phyloP scores from a whole-genome alignment of 2,888 invertebrate species.

The Cabera pusaria region DNA sequence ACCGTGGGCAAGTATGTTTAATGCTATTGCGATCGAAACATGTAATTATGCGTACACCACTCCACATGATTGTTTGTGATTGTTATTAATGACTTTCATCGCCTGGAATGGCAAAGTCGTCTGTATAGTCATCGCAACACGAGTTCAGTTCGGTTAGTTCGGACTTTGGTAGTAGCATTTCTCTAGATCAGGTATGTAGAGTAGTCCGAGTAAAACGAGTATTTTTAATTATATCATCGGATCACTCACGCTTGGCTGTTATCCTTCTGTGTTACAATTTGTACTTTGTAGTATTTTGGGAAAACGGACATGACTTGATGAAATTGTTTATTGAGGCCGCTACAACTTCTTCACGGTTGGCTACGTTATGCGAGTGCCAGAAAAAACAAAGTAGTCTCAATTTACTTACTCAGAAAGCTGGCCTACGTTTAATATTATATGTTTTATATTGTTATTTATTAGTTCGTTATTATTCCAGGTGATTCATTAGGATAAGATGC shows the following conservation, averaged over 20 bases:
- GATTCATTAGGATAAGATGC: constrained; percentile 20
- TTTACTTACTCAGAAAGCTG: constrained; percentile 38
- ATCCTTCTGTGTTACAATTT: constrained; percentile 25
- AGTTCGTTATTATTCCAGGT: constrained; percentile 7
- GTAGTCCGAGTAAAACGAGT: constrained; percentile 11
- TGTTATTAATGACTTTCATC: constrained; percentile 73
- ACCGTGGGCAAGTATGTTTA: constrained; percentile 48
- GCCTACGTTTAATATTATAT: too few relatives aligned
- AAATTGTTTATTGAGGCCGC: constrained; percentile 53
- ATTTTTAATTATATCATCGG: constrained; percentile 23
- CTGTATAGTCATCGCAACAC: constrained; percentile 36
- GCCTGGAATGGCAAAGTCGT: constrained; percentile 73
- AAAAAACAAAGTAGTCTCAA: constrained; percentile 43
- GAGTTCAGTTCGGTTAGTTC: constrained; percentile 52
- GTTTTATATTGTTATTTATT: constrained; percentile 8
- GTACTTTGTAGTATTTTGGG: constrained; percentile 24
- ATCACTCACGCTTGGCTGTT: constrained; percentile 16
- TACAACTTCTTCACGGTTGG: constrained; percentile 52
- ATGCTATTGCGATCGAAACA: constrained; percentile 43
- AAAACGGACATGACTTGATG: constrained; percentile 26
- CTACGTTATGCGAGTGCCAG: constrained; percentile 41
- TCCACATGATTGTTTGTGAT: constrained; percentile 39
- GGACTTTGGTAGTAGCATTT: constrained; percentile 59
- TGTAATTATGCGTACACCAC: constrained; percentile 38
- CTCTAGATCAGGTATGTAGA: constrained; percentile 40